A percentile compares a stretch with the other conserved stretches of the same genome.
These are phyloP conservation scores for Galerucella nymphaeae DNA, from an alignment of 2,888 invertebrate genomes.

Conservation along the genomic window DNA sequence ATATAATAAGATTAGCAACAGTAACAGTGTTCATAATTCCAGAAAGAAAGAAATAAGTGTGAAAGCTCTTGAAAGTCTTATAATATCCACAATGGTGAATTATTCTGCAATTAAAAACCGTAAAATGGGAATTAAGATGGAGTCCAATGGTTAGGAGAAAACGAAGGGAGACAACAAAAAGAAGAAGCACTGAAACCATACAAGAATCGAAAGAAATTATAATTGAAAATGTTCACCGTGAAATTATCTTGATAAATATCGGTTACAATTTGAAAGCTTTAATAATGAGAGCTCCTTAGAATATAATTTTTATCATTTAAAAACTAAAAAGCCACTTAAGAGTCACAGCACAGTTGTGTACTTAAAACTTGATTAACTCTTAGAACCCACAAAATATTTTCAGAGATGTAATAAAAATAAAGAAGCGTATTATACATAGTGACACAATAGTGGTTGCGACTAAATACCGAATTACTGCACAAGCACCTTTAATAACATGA, in stretches of 20 bases:
- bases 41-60: too few relatives aligned
- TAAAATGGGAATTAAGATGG: too few relatives aligned
- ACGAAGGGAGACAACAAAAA: too few relatives aligned
- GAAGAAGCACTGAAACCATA: too few relatives aligned
- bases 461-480: background rate
- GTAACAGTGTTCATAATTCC: too few relatives aligned
- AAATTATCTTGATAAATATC: slow-evolving; percentile 48
- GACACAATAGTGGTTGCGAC: slow-evolving; percentile 23
- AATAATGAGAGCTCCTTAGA: slow-evolving; percentile 59
- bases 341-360: slow-evolving; percentile 70
- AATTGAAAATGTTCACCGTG: slow-evolving; percentile 30
- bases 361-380: slow-evolving; percentile 61
- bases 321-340: slow-evolving; percentile 70
- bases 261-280: slow-evolving; percentile 57
- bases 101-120: too few relatives aligned
- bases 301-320: slow-evolving; percentile 63
- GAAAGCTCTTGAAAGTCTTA: too few relatives aligned
- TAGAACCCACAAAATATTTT: slow-evolving; percentile 48
- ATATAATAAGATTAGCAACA: too few relatives aligned
- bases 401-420: slow-evolving; percentile 39
- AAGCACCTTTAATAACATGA: background rate
- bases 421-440: background rate
- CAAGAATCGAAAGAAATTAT: slow-evolving; percentile 22
- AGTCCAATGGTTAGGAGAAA: too few relatives aligned
- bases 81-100: too few relatives aligned